Percentiles rank a stretch among this genome's conserved stretches.
phyloP scores from a whole-genome alignment of 2,113 vertebrate species.

The human (Homo sapiens) region GRCh38 chr14:94775501-94776000 shows the following conservation, averaged over 20 bases:
- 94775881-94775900: constrained; percentile 26
- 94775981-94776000: background rate
- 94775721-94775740: constrained; percentile 85
- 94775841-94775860: constrained; percentile 55
- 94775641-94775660: constrained; percentile 83
- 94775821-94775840: background rate
- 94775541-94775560: constrained; percentile 72
- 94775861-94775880: constrained; percentile 36
- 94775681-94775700: constrained; percentile 62
- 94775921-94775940: constrained; percentile 30
- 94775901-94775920: constrained; percentile 42
- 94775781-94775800: constrained; percentile 76
- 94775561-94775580: constrained; percentile 81
- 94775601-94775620: constrained; percentile 72
- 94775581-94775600: constrained; percentile 76
- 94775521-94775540: constrained; percentile 83
- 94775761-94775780: constrained; percentile 76
- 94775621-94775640: constrained; percentile 68
- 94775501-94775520: constrained; percentile 52
- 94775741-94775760: constrained; percentile 83
- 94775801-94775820: background rate
- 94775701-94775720: constrained; percentile 75
- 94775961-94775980: constrained; percentile 33
- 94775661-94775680: constrained; percentile 84
- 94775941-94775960: constrained; percentile 42